Conservation (phyloP, 2,888 invertebrate genomes). For the Sarcophaga subvicina region DNA sequence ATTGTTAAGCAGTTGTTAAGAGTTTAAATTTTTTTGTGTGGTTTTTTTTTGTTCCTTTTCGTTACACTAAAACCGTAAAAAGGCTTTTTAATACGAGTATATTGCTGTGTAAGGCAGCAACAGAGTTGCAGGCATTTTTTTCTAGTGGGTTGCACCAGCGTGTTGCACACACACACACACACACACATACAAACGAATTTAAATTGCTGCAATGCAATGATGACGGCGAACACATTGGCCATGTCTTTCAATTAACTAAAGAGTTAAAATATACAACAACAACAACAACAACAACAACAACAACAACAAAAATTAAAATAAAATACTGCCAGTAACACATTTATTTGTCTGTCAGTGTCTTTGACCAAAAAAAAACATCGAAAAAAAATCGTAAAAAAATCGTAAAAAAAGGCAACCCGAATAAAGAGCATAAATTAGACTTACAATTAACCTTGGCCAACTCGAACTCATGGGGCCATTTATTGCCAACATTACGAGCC, state of each 20-base stretch:
- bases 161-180: background rate
- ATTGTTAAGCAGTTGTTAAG: slow-evolving; percentile 62
- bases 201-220: background rate
- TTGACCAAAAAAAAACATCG: too few species aligned
- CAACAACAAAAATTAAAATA: background rate
- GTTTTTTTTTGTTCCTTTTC: background rate
- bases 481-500: background rate
- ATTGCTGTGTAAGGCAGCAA: background rate
- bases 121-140: slow-evolving; percentile 47
- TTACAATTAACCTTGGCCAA: slow-evolving; percentile 66
- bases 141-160: slow-evolving; percentile 52
- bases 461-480: background rate
- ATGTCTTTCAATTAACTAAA: slow-evolving; percentile 67
- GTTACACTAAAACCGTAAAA: background rate
- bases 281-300: background rate
- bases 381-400: too few species aligned
- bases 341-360: slow-evolving; percentile 45
- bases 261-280: slow-evolving; percentile 23
- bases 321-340: slow-evolving; percentile 29
- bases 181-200: slow-evolving; percentile 31
- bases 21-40: background rate
- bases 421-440: slow-evolving; percentile 61
- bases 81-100: background rate
- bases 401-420: background rate
- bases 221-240: slow-evolving; percentile 29